A percentile compares a stretch with the other conserved stretches of the same genome.
phyloP scores from a whole-genome alignment of 2,113 vertebrate genomes.

The Conger conger region DNA sequence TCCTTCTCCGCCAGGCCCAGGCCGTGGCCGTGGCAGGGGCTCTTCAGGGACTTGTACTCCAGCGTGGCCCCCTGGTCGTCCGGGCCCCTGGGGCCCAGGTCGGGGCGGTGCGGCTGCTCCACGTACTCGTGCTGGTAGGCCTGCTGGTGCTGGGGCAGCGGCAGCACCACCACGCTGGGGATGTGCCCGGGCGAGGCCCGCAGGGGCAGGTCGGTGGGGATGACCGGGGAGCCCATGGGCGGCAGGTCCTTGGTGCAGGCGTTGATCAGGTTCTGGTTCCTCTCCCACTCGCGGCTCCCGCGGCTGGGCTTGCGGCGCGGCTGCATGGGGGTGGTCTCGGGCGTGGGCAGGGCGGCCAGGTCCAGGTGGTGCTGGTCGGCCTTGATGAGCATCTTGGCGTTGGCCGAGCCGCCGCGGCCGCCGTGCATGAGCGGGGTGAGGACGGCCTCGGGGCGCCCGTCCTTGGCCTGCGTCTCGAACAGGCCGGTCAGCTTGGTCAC shows the following conservation, averaged over 20 bases:
- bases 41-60: conserved; percentile 94
- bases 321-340: conserved; percentile 95
- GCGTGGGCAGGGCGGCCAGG: conserved; percentile 88
- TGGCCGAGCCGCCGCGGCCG: conserved; percentile 75
- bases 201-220: conserved; percentile 90
- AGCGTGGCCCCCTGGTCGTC: conserved; percentile 91
- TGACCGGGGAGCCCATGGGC: conserved; percentile 83
- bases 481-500: conserved; percentile 94
- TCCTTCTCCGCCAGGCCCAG: conserved; percentile 80
- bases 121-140: conserved; percentile 94
- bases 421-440: conserved; percentile 96
- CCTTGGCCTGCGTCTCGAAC: conserved; percentile 91
- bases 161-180: conserved; percentile 90
- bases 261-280: conserved; percentile 96
- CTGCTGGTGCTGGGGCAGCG: conserved; percentile 85
- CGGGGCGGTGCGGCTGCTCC: conserved; percentile 86
- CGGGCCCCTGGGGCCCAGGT: conserved; percentile 56
- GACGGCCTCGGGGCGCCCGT: conserved; percentile 89
- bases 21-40: conserved; percentile 75
- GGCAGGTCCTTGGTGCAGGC: conserved; percentile 93
- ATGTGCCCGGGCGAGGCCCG: conserved; percentile 93
- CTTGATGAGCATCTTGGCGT: conserved; percentile 90
- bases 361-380: conserved; percentile 96
- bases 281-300: conserved; percentile 93
- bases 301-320: conserved; percentile 89